phyloP scores from a whole-genome alignment of 2,113 vertebrate genomes.

The Oryzias curvinotus region DNA sequence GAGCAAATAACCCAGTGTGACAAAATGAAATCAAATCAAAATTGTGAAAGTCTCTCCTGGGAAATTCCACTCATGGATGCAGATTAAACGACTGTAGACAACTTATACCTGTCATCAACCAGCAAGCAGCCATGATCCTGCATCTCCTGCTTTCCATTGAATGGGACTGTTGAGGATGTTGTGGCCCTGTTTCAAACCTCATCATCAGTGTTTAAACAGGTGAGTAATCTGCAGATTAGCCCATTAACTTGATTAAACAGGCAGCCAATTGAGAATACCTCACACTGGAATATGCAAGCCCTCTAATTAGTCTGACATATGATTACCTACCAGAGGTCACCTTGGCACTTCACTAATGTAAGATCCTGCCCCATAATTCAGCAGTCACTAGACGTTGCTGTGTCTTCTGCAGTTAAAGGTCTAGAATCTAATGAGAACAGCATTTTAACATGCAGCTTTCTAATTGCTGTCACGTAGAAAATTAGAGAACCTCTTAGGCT shows the following conservation, averaged over 20 bases:
- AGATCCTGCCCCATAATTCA: constrained; percentile 31
- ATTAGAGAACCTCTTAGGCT: constrained; percentile 43
- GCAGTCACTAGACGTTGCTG: constrained; percentile 25
- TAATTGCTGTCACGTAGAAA: constrained; percentile 63
- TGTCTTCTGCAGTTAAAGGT: constrained; percentile 21
- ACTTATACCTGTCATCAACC: constrained; percentile 22
- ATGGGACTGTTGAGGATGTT: constrained; percentile 27
- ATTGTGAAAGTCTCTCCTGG: constrained; percentile 15
- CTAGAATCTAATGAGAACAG: constrained; percentile 49
- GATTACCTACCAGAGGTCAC: constrained; percentile 30
- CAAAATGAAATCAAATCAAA: constrained; percentile 14
- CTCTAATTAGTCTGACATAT: constrained; percentile 54
- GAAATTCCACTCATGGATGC: constrained; percentile 10
- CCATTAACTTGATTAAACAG: constrained; percentile 39
- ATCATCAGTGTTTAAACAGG: constrained; percentile 48
- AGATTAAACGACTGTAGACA: constrained; percentile 24
- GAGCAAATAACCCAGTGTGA: constrained; percentile 7
- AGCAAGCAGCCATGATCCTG: constrained; percentile 8
- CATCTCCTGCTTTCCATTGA: constrained; percentile 27
- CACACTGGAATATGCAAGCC: constrained; percentile 21
- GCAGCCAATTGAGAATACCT: constrained; percentile 31
- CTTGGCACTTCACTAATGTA: constrained; percentile 31
- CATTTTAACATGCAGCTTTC: constrained; percentile 35
- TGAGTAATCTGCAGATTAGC: constrained; percentile 62
- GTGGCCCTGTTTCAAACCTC: constrained; percentile 25